Evolutionary conservation across 2,888 invertebrate species (phyloP).

Genomic region (Embidobia sp.): DNA sequence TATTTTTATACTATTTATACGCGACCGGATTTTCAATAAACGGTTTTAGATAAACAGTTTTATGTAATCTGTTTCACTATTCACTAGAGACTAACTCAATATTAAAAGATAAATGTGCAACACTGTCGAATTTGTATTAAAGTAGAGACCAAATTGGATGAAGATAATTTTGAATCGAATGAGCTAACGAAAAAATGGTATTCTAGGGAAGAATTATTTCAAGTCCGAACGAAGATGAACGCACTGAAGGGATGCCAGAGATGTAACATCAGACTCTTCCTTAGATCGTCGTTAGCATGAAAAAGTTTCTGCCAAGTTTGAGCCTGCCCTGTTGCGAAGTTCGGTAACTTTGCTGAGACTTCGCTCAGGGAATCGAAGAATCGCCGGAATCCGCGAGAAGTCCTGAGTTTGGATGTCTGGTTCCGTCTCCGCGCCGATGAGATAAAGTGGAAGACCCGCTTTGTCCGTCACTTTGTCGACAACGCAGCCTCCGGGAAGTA

Average conservation of each 20-base stretch:
- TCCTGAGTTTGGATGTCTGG: slow-evolving; percentile 52
- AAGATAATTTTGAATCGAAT: no score
- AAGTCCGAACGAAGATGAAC: slow-evolving; percentile 32
- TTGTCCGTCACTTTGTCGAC: slow-evolving; percentile 58
- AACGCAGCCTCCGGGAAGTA: slow-evolving; percentile 45
- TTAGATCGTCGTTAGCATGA: slow-evolving; percentile 70
- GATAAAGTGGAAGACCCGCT: slow-evolving; percentile 46
- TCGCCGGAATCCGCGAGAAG: slow-evolving; percentile 59
- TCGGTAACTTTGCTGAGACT: slow-evolving; percentile 68
- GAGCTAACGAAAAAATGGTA: slow-evolving; percentile 21
- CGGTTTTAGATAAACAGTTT: no score
- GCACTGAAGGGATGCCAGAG: not conserved
- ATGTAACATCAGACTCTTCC: slow-evolving; percentile 67
- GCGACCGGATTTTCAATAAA: no score
- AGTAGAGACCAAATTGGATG: no score
- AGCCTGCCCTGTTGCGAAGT: slow-evolving; percentile 64
- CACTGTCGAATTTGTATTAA: no score
- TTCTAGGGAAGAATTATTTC: slow-evolving; percentile 35
- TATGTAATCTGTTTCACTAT: no score
- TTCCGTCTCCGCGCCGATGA: slow-evolving; percentile 12
- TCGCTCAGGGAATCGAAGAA: slow-evolving; percentile 67
- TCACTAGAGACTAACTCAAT: no score
- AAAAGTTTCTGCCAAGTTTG: slow-evolving; percentile 71
- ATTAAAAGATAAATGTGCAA: no score
- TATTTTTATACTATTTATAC: no score